phyloP scores from a whole-genome alignment of 2,113 vertebrate genomes.

The Scortum barcoo region DNA sequence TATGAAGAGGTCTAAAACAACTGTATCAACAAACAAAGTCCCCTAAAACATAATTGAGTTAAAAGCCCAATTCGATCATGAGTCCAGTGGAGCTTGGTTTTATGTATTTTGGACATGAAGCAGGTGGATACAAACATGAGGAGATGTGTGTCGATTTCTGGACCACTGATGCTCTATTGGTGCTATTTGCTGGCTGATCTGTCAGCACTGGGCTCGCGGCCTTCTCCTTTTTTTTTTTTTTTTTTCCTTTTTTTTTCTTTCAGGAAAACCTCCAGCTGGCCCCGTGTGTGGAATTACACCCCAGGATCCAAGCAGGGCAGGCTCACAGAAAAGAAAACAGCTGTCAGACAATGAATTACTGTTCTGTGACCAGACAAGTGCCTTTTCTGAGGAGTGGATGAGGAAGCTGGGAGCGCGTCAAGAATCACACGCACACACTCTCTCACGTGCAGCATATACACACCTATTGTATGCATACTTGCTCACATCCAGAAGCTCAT shows the following conservation, averaged over 20 bases:
- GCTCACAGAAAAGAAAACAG: slow-evolving; percentile 84
- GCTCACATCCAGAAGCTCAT: neutral
- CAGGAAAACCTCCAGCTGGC: slow-evolving; percentile 81
- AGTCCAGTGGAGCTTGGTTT: slow-evolving; percentile 44
- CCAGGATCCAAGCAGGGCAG: slow-evolving; percentile 71
- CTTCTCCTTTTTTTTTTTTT: slow-evolving; percentile 54
- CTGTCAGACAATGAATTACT: slow-evolving; percentile 84
- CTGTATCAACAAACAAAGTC: slow-evolving; percentile 32
- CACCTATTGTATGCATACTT: neutral
- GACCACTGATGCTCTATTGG: slow-evolving; percentile 38
- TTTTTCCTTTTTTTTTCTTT: slow-evolving; percentile 69
- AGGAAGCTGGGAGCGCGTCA: slow-evolving; percentile 68
- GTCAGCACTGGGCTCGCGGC: slow-evolving; percentile 40
- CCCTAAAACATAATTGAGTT: slow-evolving; percentile 43
- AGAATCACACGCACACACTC: slow-evolving; percentile 44
- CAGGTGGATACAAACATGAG: slow-evolving; percentile 34
- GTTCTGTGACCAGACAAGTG: slow-evolving; percentile 73
- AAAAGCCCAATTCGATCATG: slow-evolving; percentile 39
- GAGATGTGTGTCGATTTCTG: slow-evolving; percentile 38
- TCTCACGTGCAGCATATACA: slow-evolving; percentile 20
- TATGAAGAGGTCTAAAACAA: slow-evolving; percentile 36
- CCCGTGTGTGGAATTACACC: slow-evolving; percentile 80
- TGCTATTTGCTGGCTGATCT: slow-evolving; percentile 59
- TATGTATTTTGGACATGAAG: slow-evolving; percentile 49
- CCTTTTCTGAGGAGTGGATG: slow-evolving; percentile 69